These are phyloP conservation scores for Xiphophorus hellerii DNA, from an alignment of 2,113 vertebrate genomes.

Conservation along the genomic window DNA sequence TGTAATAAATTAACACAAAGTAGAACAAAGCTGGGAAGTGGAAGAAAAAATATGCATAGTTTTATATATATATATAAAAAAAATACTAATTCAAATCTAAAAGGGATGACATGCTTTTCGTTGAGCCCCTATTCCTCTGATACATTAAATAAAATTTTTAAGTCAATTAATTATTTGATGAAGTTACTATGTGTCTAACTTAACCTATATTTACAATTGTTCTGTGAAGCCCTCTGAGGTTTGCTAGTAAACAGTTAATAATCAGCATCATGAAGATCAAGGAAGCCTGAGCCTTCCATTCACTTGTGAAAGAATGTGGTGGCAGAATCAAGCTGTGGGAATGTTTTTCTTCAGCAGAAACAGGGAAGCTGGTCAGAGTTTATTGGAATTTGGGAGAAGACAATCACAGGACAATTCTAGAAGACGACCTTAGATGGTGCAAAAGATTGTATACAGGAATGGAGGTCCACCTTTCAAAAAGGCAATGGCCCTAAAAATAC, in stretches of 20 bases:
- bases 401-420: too few relatives aligned
- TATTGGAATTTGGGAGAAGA: too few relatives aligned
- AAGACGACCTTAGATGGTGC: too few relatives aligned
- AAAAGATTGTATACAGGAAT: too few relatives aligned
- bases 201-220: neutral
- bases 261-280: neutral
- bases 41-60: neutral
- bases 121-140: neutral
- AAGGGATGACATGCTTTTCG: neutral
- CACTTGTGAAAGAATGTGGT: neutral
- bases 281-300: neutral
- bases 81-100: neutral
- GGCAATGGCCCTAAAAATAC: too few relatives aligned
- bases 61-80: neutral
- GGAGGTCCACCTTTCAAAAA: too few relatives aligned
- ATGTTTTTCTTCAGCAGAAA: neutral
- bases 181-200: neutral
- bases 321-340: neutral
- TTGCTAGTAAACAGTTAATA: too few relatives aligned
- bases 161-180: neutral
- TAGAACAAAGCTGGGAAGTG: neutral
- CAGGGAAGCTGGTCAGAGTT: too few relatives aligned
- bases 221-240: neutral
- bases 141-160: neutral
- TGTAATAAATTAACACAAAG: neutral